A percentile compares a stretch with the other conserved stretches of the same genome.
Evolutionary conservation across 2,797 vertebrate species (phyloP).

Genomic region (Diplodus sargus): DNA sequence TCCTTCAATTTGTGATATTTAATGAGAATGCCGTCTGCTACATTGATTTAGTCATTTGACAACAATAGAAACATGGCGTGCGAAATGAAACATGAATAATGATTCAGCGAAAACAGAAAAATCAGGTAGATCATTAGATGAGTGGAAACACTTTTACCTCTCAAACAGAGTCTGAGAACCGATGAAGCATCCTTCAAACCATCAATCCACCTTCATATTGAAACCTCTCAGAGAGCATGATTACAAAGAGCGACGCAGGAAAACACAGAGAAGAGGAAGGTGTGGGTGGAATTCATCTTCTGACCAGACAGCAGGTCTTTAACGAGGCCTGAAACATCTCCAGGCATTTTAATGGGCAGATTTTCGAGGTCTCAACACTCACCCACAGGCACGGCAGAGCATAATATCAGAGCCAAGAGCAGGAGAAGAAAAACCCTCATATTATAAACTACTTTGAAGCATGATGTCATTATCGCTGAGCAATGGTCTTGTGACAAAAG

Average conservation of each 20-base stretch:
- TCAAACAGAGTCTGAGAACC: neutral
- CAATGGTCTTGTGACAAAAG: slow-evolving; percentile 26
- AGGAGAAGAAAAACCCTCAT: neutral
- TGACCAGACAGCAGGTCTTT: slow-evolving; percentile 65
- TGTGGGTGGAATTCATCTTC: slow-evolving; percentile 61
- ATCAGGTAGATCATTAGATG: neutral
- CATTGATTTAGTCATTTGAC: neutral
- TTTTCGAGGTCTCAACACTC: slow-evolving; percentile 59
- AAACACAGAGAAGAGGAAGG: slow-evolving; percentile 34
- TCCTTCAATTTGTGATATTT: neutral
- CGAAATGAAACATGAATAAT: neutral
- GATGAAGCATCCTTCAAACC: slow-evolving; percentile 30
- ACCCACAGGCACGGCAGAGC: slow-evolving; percentile 40
- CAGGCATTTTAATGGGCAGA: slow-evolving; percentile 56
- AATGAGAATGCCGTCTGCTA: neutral
- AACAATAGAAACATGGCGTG: rapidly evolving
- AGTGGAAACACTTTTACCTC: neutral
- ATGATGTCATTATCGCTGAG: slow-evolving; percentile 42
- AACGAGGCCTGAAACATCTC: slow-evolving; percentile 60
- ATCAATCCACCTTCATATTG: slow-evolving; percentile 17
- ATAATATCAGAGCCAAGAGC: slow-evolving; percentile 42
- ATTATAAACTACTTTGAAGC: slow-evolving; percentile 23
- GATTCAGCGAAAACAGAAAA: neutral
- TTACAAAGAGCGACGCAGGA: slow-evolving; percentile 24
- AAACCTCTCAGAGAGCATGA: slow-evolving; percentile 33